These are phyloP conservation scores for Anagyrus pseudococci DNA, from an alignment of 2,888 invertebrate genomes.

Conservation along the genomic window DNA sequence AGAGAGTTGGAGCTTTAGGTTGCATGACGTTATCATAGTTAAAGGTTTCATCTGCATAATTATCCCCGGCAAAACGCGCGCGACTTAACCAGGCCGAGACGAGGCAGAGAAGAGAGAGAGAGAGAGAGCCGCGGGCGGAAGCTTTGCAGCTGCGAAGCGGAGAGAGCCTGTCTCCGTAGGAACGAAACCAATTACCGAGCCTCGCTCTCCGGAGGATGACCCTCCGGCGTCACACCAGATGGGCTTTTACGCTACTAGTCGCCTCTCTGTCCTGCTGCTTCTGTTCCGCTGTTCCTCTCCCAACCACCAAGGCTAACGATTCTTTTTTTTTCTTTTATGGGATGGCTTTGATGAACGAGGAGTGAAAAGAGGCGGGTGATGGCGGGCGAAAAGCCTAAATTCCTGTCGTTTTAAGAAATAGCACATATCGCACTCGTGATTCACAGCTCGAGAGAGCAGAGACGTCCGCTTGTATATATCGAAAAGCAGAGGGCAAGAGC, in stretches of 20 bases:
- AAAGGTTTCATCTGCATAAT: slow-evolving; percentile 59
- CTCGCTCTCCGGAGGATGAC: slow-evolving; percentile 46
- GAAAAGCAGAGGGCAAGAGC: background rate
- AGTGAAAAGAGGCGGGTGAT: no score
- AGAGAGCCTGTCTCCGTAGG: slow-evolving; percentile 54
- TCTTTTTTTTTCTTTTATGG: no score
- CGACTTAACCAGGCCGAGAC: slow-evolving; percentile 50
- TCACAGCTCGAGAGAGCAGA: background rate
- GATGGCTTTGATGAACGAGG: no score
- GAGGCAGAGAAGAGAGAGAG: background rate
- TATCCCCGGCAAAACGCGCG: slow-evolving; percentile 56
- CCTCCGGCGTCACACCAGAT: slow-evolving; percentile 47
- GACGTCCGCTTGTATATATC: background rate
- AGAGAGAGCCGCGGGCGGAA: slow-evolving; percentile 40
- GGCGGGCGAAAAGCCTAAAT: no score
- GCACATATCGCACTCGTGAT: background rate
- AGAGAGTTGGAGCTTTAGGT: no score
- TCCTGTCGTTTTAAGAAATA: background rate
- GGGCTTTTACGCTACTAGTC: slow-evolving; percentile 27
- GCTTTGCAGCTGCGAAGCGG: slow-evolving; percentile 41
- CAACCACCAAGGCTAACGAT: no score
- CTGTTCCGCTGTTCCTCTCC: no score
- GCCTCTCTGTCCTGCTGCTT: no score
- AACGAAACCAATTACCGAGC: slow-evolving; percentile 60
- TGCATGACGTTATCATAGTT: no score